These are phyloP conservation scores for Phoenoteleia sp. DNA, from an alignment of 2,888 invertebrate genomes.

Conservation along the genomic window DNA sequence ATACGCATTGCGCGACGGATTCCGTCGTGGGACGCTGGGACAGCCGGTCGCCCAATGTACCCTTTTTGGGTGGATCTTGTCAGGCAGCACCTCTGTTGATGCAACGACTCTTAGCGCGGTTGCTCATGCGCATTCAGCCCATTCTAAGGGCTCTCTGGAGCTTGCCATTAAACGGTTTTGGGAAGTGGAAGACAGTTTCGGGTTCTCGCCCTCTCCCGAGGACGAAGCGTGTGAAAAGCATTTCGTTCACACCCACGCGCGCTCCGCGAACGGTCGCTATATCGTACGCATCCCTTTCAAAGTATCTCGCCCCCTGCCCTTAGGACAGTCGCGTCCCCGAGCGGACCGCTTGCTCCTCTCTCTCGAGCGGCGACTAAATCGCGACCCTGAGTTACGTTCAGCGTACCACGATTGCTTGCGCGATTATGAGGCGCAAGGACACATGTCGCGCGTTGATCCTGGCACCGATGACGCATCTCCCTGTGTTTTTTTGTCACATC, in stretches of 20 bases:
- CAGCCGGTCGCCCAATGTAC: slow-evolving; percentile 7
- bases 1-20: neutral
- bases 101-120: neutral
- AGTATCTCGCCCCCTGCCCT: too few species aligned
- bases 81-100: neutral
- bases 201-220: too few species aligned
- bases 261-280: neutral
- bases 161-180: neutral
- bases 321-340: neutral
- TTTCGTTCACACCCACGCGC: slow-evolving; percentile 1
- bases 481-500: too few species aligned
- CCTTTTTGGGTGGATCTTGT: neutral
- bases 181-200: neutral
- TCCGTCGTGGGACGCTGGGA: neutral
- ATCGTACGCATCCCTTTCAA: neutral
- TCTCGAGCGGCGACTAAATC: neutral
- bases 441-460: neutral
- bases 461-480: neutral
- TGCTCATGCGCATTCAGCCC: neutral
- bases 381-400: neutral
- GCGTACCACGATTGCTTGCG: neutral
- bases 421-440: neutral
- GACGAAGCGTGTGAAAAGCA: neutral
- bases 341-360: too few species aligned
- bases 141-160: neutral